These are phyloP conservation scores for Leptinotarsa juncta DNA, from an alignment of 2,888 invertebrate species.

Conservation along the genomic window DNA sequence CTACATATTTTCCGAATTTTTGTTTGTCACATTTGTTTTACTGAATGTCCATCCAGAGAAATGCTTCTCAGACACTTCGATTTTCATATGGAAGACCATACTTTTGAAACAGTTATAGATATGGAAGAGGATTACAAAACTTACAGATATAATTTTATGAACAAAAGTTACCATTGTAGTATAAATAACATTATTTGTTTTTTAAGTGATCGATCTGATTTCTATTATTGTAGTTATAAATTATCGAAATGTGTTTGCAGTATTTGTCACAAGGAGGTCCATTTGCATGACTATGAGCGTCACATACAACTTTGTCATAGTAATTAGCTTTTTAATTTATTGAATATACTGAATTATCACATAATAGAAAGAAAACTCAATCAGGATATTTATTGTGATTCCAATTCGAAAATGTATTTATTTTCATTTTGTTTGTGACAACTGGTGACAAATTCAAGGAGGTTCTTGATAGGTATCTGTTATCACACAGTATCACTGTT, in stretches of 20 bases:
- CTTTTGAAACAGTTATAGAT: constrained; percentile 53
- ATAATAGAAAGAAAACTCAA: no score
- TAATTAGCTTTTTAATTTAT: constrained; percentile 10
- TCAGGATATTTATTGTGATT: no score
- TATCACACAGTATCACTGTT: no score
- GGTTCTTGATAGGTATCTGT: no score
- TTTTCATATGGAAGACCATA: constrained; percentile 53
- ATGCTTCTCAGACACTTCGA: constrained; percentile 52
- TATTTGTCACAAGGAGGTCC: constrained; percentile 52
- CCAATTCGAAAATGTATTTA: no score
- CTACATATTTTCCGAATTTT: constrained; percentile 52
- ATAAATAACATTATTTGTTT: constrained; percentile 53
- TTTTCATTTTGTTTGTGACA: no score
- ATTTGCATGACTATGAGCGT: constrained; percentile 49
- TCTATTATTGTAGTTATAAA: constrained; percentile 43
- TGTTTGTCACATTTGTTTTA: constrained; percentile 54
- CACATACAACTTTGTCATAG: constrained; percentile 51
- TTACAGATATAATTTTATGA: constrained; percentile 43
- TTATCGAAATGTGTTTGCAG: constrained; percentile 52
- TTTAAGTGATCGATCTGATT: constrained; percentile 47
- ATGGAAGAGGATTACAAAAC: constrained; percentile 54
- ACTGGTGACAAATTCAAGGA: no score
- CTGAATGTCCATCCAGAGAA: constrained; percentile 52
- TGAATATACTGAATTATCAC: no score
- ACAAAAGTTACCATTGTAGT: constrained; percentile 43